These are phyloP conservation scores for Rhinogobio ventralis DNA, from an alignment of 2,797 vertebrate genomes.

Conservation along the genomic window DNA sequence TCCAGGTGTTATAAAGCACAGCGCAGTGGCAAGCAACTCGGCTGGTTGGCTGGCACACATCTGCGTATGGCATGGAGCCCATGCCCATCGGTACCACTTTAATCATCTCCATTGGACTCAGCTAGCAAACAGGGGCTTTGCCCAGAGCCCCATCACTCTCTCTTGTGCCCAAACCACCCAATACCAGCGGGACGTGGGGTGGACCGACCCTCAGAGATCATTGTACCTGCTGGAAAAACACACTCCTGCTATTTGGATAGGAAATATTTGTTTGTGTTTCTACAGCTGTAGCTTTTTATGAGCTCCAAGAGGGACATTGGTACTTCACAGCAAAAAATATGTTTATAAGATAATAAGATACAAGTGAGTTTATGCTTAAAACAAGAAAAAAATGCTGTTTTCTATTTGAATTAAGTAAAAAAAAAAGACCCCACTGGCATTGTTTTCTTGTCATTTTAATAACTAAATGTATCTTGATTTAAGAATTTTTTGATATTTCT, in stretches of 20 bases:
- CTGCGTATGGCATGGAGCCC: conserved; percentile 47
- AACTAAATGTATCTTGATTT: too few relatives aligned
- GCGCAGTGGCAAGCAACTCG: conserved; percentile 69
- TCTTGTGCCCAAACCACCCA: conserved; percentile 14
- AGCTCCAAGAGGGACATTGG: conserved; percentile 4
- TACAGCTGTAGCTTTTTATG: conserved; percentile 9
- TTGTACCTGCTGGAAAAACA: conserved; percentile 34
- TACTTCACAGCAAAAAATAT: not conserved
- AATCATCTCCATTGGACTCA: conserved; percentile 66
- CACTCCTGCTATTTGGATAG: conserved; percentile 8
- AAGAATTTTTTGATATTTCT: not conserved
- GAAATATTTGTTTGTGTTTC: conserved; percentile 34
- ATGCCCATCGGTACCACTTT: conserved; percentile 63
- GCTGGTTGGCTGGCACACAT: conserved; percentile 54
- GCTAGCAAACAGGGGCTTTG: conserved; percentile 47
- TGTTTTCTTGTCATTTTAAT: not conserved
- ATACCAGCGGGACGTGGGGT: conserved; percentile 14
- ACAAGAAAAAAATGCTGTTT: not conserved
- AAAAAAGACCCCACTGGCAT: too few relatives aligned
- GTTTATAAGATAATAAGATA: too few relatives aligned
- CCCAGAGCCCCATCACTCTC: conserved; percentile 59
- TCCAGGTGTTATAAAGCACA: conserved; percentile 80
- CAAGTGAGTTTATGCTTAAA: not conserved
- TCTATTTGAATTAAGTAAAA: not conserved
- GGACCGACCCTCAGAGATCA: conserved; percentile 18